A percentile compares a stretch with the other conserved stretches of the same genome.
phyloP scores from a whole-genome alignment of 2,888 invertebrate genomes.

The Acrobasis consociella region DNA sequence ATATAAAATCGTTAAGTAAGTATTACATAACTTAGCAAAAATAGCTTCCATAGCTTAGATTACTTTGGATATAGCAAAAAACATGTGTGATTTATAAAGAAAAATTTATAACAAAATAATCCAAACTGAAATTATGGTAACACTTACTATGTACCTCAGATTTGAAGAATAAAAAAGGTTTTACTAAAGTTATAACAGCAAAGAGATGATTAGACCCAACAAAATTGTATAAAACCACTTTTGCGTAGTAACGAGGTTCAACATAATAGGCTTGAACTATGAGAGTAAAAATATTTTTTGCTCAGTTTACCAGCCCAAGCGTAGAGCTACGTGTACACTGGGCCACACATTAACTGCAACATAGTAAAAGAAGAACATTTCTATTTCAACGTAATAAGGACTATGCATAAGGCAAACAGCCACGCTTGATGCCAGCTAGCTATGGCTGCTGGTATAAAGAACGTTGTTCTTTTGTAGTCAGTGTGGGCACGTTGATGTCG shows the following conservation, averaged over 20 bases:
- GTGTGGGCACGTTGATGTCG: constrained; percentile 72
- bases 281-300: constrained; percentile 7
- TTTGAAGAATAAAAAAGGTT: too few species aligned
- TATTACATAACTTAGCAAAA: too few species aligned
- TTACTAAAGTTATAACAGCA: background rate
- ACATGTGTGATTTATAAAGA: too few species aligned
- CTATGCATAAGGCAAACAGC: background rate
- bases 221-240: background rate
- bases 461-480: constrained; percentile 26
- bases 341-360: background rate
- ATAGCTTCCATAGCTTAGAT: too few species aligned
- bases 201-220: background rate
- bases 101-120: too few species aligned
- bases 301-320: background rate
- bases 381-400: background rate
- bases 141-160: too few species aligned
- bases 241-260: background rate
- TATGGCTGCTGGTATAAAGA: constrained; percentile 22
- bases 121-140: too few species aligned
- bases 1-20: too few species aligned
- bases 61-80: background rate
- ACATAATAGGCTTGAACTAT: constrained; percentile 1
- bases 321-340: background rate
- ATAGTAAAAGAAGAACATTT: background rate
- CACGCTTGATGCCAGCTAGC: constrained; percentile 7